Evolutionary conservation across 1,140 invertebrate genomes (phyloP).

Genomic region (Paramacrobiotus metropolitanus): DNA sequence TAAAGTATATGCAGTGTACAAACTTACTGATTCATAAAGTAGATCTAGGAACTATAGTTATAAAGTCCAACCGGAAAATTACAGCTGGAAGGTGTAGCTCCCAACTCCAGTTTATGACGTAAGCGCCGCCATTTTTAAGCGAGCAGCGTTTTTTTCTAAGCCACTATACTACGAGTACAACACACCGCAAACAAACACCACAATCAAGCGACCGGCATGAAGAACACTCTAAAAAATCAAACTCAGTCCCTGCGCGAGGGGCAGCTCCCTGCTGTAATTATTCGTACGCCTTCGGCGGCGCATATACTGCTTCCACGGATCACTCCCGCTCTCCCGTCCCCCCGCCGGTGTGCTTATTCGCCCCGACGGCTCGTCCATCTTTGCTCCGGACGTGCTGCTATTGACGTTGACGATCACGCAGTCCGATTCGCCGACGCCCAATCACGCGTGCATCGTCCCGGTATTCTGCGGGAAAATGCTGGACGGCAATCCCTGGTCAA

Average conservation of each 20-base stretch:
- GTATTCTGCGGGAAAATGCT: constrained; percentile 80
- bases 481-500: constrained; percentile 82
- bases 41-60: too few species aligned
- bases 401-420: constrained; percentile 97
- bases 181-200: too few species aligned
- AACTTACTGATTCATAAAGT: too few species aligned
- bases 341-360: constrained; percentile 35
- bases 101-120: too few species aligned
- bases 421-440: constrained; percentile 50
- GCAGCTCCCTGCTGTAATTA: constrained; percentile 29
- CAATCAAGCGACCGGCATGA: too few species aligned
- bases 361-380: constrained; percentile 96
- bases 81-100: too few species aligned
- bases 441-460: constrained; percentile 59
- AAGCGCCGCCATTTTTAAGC: too few species aligned
- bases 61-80: too few species aligned
- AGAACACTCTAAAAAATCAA: too few species aligned
- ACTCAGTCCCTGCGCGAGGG: constrained; percentile 31
- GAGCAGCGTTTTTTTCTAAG: too few species aligned
- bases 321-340: constrained; percentile 30
- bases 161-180: too few species aligned
- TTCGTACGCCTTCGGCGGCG: constrained; percentile 28
- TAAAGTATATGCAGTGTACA: too few species aligned
- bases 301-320: constrained; percentile 32
- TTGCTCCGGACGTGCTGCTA: constrained; percentile 91